Evolutionary conservation across 1,140 invertebrate species (phyloP), one percentile per base, ranked within the genome.

Genomic region (Pseudoatta argentina): DNA sequence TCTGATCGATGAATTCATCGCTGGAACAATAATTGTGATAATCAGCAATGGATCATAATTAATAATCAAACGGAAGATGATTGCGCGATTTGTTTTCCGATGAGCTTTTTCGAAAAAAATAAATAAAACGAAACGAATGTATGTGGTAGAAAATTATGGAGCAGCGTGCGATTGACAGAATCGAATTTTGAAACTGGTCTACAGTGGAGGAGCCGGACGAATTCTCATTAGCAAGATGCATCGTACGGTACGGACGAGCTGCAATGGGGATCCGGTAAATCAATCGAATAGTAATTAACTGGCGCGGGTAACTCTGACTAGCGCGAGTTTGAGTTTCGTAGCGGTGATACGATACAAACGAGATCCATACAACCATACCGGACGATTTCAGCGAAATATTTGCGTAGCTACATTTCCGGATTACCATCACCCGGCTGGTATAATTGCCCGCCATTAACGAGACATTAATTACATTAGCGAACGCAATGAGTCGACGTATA

Each of bases 261-360:
- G 79, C 66, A 86, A 77, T 75, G 77, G 82, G 82, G 87, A 83
- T 88, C 72, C 88, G 87, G 88, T 91, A 93, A 94, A 94, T 94
- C 93, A 94, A 94, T 94, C 87, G 91, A 85, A 94, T 92, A 91
- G 92, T 94, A 94, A 93, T 94, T 94, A 94, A 94, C 92, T 91
- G 90, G 86, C 88, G 91, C 79, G 85, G 89, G 71, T 91, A 81
- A 89, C 59, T 83, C 69, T 86, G 21, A 86, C 85, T 91, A 78
- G 53, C 83, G 53, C 78, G 85, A 88, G 66, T 86, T 82, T 82
- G 88, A 85, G 76, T 59, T 76, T 76, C 76, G 88, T 18, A 88
- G 76, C 86, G 77, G 86, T 87, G 88, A 89, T 85, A 87, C 87
- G 86, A 75, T 88, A 91, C 88, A 86, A 89, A 48, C 64, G 73